phyloP scores from a whole-genome alignment of 2,888 invertebrate genomes.

The Anoplius nigerrimus region DNA sequence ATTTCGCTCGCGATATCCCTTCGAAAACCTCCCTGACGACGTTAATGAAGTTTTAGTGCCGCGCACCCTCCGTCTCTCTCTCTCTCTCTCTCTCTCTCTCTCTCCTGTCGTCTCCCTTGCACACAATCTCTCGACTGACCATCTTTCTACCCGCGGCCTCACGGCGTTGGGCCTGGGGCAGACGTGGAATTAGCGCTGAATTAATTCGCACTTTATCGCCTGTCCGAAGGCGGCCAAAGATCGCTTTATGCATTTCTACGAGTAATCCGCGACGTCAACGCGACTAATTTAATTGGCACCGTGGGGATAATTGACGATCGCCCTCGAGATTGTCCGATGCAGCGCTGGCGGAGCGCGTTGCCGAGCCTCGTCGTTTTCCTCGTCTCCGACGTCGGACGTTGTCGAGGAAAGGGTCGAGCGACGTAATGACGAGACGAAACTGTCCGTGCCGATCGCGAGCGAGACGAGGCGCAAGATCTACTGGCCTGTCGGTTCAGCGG shows the following conservation, averaged over 20 bases:
- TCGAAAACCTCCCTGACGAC: conserved; percentile 5
- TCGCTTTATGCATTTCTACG: conserved; percentile 4
- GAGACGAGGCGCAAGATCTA: too few species aligned
- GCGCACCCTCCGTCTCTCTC: background rate
- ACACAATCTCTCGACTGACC: background rate
- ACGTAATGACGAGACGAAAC: too few species aligned
- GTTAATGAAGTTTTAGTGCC: conserved; percentile 32
- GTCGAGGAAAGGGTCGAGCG: too few species aligned
- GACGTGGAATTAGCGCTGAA: conserved; percentile 51
- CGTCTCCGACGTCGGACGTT: too few species aligned
- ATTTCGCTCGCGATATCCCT: background rate
- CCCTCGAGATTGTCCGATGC: background rate
- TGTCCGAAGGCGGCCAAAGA: conserved; percentile 1
- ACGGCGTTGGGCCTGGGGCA: conserved; percentile 21
- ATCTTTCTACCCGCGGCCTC: background rate
- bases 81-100: background rate
- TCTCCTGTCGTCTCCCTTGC: background rate
- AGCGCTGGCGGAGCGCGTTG: background rate
- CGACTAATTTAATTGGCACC: conserved; percentile 45
- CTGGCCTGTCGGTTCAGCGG: too few species aligned
- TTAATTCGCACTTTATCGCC: conserved; percentile 52
- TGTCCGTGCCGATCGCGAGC: too few species aligned
- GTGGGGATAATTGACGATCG: conserved; percentile 35
- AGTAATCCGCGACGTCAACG: conserved; percentile 28
- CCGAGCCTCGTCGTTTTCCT: background rate